A percentile compares a stretch with the other conserved stretches of the same genome.
Evolutionary conservation across 1,140 invertebrate species (phyloP).

Genomic region (Calosoma granatense): DNA sequence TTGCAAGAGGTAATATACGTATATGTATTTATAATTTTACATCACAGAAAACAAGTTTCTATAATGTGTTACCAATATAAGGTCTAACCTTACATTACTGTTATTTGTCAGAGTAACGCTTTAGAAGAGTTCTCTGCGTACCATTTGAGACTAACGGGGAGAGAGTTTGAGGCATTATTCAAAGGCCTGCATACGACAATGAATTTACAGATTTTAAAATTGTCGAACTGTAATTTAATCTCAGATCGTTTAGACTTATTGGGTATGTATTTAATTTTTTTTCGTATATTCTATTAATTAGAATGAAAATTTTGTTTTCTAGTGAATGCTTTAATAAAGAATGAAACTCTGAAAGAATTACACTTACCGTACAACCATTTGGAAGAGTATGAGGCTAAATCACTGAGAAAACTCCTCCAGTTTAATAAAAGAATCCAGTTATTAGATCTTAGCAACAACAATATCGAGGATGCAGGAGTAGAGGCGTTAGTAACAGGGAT

Average conservation of each 20-base stretch:
- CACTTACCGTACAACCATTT: slow-evolving; percentile 61
- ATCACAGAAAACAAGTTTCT: too few species aligned
- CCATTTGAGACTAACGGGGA: background rate
- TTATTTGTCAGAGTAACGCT: background rate
- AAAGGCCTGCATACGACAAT: background rate
- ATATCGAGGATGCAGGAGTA: background rate
- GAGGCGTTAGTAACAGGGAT: background rate
- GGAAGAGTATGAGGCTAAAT: slow-evolving; percentile 34
- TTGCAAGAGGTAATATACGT: slow-evolving; percentile 54
- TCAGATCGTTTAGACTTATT: slow-evolving; percentile 47
- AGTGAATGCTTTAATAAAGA: slow-evolving; percentile 47
- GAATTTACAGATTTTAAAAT: slow-evolving; percentile 51
- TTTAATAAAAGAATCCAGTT: slow-evolving; percentile 47
- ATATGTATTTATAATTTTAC: too few species aligned
- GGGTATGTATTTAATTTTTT: slow-evolving; percentile 45
- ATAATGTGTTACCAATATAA: too few species aligned
- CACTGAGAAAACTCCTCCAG: slow-evolving; percentile 40
- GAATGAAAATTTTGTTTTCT: slow-evolving; percentile 10
- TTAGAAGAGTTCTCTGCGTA: background rate
- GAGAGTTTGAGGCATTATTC: background rate
- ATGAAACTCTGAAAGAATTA: slow-evolving; percentile 52
- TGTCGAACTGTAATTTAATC: slow-evolving; percentile 56
- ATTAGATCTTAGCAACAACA: slow-evolving; percentile 38
- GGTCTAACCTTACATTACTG: too few species aligned
- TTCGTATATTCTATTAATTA: background rate